Percentiles rank a stretch among this genome's conserved stretches.
These are phyloP conservation scores for Allophyes oxyacanthae DNA, from an alignment of 2,888 invertebrate genomes.

Conservation along the genomic window DNA sequence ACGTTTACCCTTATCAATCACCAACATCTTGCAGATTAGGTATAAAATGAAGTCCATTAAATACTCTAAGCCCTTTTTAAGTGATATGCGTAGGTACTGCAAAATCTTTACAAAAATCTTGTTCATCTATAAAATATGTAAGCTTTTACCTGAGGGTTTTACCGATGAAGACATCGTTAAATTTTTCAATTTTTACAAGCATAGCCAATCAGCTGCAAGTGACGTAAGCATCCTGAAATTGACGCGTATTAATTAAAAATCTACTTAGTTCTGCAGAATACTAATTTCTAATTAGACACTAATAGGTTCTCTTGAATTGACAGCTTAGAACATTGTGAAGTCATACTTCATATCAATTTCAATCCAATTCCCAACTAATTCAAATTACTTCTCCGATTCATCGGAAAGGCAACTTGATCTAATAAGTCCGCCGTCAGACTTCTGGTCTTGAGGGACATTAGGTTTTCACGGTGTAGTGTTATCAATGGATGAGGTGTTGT, in stretches of 20 bases:
- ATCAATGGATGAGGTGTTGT: neutral
- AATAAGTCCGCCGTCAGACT: neutral
- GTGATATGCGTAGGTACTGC: slow-evolving; percentile 25
- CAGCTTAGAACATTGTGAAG: slow-evolving; percentile 11
- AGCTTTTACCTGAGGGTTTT: slow-evolving; percentile 2
- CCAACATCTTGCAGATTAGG: slow-evolving; percentile 43
- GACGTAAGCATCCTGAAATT: slow-evolving; percentile 3
- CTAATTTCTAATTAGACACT: slow-evolving; percentile 3
- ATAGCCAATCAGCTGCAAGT: slow-evolving; percentile 4
- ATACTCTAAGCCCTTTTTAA: slow-evolving; percentile 36
- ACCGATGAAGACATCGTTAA: neutral
- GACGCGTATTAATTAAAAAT: slow-evolving; percentile 26
- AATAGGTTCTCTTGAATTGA: slow-evolving; percentile 3
- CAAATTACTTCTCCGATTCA: slow-evolving; percentile 1
- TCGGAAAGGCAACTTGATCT: neutral
- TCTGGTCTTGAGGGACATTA: neutral
- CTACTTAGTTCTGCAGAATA: slow-evolving; percentile 9
- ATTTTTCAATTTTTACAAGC: neutral
- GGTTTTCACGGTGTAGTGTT: neutral
- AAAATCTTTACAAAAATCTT: slow-evolving; percentile 24
- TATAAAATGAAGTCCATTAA: slow-evolving; percentile 56
- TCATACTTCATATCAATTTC: slow-evolving; percentile 4
- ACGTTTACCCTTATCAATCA: slow-evolving; percentile 57
- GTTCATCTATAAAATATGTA: slow-evolving; percentile 7
- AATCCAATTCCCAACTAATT: slow-evolving; percentile 6